Evolutionary conservation across 2,888 invertebrate genomes (phyloP).

Genomic region (Rhorus exstirpatorius): DNA sequence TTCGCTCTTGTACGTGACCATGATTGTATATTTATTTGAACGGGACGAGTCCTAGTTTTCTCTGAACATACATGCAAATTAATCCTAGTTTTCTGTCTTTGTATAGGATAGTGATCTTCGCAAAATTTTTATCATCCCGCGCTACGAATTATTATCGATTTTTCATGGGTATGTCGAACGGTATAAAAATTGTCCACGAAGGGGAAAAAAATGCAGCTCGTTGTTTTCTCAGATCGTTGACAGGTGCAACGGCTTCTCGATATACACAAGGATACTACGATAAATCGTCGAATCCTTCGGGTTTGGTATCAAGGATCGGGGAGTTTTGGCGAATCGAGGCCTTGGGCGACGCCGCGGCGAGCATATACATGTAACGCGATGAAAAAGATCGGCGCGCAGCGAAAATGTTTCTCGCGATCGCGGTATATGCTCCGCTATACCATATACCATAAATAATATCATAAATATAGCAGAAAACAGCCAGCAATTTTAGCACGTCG

Average conservation of each 20-base stretch:
- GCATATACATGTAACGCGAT: constrained; percentile 27
- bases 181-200: not conserved
- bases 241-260: constrained; percentile 49
- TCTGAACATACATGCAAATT: too few relatives aligned
- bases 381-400: constrained; percentile 36
- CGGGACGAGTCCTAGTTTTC: too few relatives aligned
- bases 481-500: constrained; percentile 75
- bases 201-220: not conserved
- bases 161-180: constrained; percentile 4
- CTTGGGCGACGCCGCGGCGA: constrained; percentile 50
- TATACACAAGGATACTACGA: constrained; percentile 11
- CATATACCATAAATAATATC: constrained; percentile 69
- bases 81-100: too few relatives aligned
- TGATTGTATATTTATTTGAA: too few relatives aligned
- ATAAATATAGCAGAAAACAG: constrained; percentile 73
- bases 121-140: too few relatives aligned
- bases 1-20: too few relatives aligned
- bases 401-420: constrained; percentile 55
- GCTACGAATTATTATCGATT: not conserved
- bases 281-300: constrained; percentile 61
- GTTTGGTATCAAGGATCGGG: constrained; percentile 63
- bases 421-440: constrained; percentile 52
- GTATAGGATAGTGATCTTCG: too few relatives aligned
- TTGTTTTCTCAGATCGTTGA: constrained; percentile 44
- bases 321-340: constrained; percentile 58